phyloP scores from a whole-genome alignment of 2,888 invertebrate genomes.

The Himalopsyche anomala region DNA sequence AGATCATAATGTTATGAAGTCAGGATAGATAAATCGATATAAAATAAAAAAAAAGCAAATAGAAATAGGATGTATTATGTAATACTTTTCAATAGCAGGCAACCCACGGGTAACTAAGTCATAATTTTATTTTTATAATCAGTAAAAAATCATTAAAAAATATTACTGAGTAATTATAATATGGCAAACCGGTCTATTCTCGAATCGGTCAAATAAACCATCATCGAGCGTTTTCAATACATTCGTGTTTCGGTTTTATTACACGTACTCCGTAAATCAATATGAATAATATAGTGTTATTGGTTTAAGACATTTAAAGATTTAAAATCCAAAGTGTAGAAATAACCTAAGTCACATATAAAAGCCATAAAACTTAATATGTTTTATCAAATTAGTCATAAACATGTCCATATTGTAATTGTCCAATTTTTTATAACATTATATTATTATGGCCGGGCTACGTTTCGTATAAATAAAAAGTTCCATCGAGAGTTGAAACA shows the following conservation, averaged over 20 bases:
- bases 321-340: neutral
- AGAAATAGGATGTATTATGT: too few relatives aligned
- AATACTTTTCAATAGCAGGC: too few relatives aligned
- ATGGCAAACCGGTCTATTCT: conserved; percentile 1
- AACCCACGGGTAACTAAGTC: too few relatives aligned
- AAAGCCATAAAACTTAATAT: conserved; percentile 22
- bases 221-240: neutral
- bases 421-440: conserved; percentile 13
- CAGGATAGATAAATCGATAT: too few relatives aligned
- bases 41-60: too few relatives aligned
- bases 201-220: neutral
- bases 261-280: conserved; percentile 7
- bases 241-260: conserved; percentile 34
- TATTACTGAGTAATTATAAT: too few relatives aligned
- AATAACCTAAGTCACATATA: conserved; percentile 31
- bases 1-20: too few relatives aligned
- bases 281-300: conserved; percentile 31
- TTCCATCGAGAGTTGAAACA: neutral
- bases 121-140: too few relatives aligned
- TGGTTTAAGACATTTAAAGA: conserved; percentile 18
- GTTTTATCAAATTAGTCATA: conserved; percentile 34
- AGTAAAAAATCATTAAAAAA: too few relatives aligned
- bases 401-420: conserved; percentile 31
- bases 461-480: neutral
- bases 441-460: conserved; percentile 3